phyloP scores from a whole-genome alignment of 2,888 invertebrate genomes.

The Microchrysa polita region DNA sequence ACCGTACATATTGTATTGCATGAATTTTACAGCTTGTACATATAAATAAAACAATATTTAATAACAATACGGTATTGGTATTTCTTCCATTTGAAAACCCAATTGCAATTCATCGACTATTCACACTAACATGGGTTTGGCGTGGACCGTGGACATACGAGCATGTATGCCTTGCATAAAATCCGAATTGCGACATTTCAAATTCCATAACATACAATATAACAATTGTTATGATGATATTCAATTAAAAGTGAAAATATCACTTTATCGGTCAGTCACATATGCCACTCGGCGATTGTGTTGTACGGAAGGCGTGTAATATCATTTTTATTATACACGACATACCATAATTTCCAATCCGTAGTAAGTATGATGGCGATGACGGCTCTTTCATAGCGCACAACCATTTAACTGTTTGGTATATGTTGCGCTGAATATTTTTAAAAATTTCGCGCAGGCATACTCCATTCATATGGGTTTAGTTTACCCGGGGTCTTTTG shows the following conservation, averaged over 20 bases:
- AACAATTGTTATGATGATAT: conserved; percentile 38
- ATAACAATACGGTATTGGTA: conserved; percentile 2
- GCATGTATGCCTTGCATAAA: conserved; percentile 5
- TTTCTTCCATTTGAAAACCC: conserved; percentile 15
- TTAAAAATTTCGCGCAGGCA: conserved; percentile 1
- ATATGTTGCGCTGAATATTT: conserved; percentile 15
- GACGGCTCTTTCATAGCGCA: not conserved
- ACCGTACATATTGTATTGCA: too few species aligned
- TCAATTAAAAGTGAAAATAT: conserved; percentile 43
- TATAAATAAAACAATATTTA: not conserved
- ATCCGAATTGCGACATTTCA: conserved; percentile 27
- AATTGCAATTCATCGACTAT: conserved; percentile 15
- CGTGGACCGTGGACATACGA: too few species aligned
- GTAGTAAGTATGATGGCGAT: conserved; percentile 6
- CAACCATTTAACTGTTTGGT: conserved; percentile 26
- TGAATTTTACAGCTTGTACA: too few species aligned
- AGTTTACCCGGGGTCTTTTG: not conserved
- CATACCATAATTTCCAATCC: conserved; percentile 6
- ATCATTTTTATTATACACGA: not conserved
- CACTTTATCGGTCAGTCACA: conserved; percentile 41
- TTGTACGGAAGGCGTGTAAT: not conserved
- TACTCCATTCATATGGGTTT: not conserved
- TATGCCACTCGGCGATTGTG: not conserved
- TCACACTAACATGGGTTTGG: not conserved
- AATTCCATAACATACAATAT: conserved; percentile 33